phyloP scores from a whole-genome alignment of 2,888 invertebrate genomes.

The Cremastinae sp. region DNA sequence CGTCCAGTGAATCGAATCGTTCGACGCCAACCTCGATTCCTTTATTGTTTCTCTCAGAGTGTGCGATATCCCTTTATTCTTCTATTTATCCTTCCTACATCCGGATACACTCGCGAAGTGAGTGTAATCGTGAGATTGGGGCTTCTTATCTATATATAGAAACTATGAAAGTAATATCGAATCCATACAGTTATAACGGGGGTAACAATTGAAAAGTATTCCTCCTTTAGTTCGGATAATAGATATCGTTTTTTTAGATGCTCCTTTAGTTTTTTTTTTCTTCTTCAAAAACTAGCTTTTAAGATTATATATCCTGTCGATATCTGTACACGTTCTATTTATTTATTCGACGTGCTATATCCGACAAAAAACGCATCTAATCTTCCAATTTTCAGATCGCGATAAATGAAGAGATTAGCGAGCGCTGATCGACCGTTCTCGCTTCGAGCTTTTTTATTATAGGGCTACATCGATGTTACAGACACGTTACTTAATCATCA shows the following conservation, averaged over 20 bases:
- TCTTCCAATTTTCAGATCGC: background rate
- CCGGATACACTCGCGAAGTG: slow-evolving; percentile 41
- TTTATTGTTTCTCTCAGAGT: slow-evolving; percentile 52
- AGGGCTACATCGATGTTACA: slow-evolving; percentile 1
- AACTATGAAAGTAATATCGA: slow-evolving; percentile 28
- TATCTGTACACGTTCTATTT: background rate
- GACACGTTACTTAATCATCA: slow-evolving; percentile 3
- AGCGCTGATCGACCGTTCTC: background rate
- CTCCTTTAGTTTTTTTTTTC: background rate
- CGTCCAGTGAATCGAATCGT: slow-evolving; percentile 56
- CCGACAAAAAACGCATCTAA: too few species aligned
- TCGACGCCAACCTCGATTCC: slow-evolving; percentile 44
- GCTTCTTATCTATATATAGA: slow-evolving; percentile 30
- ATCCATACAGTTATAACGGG: background rate
- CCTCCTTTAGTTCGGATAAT: background rate
- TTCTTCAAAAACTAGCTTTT: background rate
- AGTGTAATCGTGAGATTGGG: slow-evolving; percentile 47
- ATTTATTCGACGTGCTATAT: background rate
- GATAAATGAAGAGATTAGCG: slow-evolving; percentile 15
- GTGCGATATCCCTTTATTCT: slow-evolving; percentile 31
- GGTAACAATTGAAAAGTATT: slow-evolving; percentile 26
- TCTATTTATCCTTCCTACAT: slow-evolving; percentile 37
- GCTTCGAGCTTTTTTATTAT: background rate
- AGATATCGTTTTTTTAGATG: background rate
- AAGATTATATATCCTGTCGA: background rate